Conservation (phyloP, 2,797 vertebrate species). For the Tokudaia tokunoshimensis region DNA sequence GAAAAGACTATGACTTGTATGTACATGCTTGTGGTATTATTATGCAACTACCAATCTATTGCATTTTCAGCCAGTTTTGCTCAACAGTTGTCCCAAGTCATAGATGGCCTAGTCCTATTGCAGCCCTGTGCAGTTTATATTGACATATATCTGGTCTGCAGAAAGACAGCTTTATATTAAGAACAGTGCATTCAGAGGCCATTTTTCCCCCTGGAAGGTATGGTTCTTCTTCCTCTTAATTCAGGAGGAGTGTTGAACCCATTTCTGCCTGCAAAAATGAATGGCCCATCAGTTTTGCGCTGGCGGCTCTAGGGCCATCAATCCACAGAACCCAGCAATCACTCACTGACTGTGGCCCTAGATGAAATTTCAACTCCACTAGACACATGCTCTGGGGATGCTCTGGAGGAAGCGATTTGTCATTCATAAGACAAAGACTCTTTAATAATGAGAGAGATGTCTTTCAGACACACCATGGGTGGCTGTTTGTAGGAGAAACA, state of each 20-base stretch:
- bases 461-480: constrained; percentile 7
- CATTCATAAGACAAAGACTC: constrained; percentile 70
- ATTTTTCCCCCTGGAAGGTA: constrained; percentile 30
- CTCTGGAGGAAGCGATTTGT: constrained; percentile 78
- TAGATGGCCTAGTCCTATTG: fast-evolving
- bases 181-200: constrained; percentile 75
- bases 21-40: not conserved
- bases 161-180: constrained; percentile 69
- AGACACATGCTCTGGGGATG: constrained; percentile 66
- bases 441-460: constrained; percentile 51
- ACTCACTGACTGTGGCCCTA: constrained; percentile 80
- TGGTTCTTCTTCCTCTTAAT: constrained; percentile 68
- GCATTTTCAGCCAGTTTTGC: not conserved
- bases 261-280: constrained; percentile 72
- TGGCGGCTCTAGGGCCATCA: constrained; percentile 78
- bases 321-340: constrained; percentile 82
- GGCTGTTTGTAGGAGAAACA: constrained; percentile 15
- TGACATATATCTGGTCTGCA: constrained; percentile 50
- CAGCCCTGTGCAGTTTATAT: not conserved
- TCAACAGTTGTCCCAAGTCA: too few relatives aligned
- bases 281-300: constrained; percentile 73
- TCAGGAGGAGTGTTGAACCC: constrained; percentile 78
- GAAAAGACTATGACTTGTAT: not conserved
- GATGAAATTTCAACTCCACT: constrained; percentile 80
- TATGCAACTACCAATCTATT: too few relatives aligned